Base-by-base conservation (phyloP, 23 tunicate species). In the Trididemnum nubilum region DNA sequence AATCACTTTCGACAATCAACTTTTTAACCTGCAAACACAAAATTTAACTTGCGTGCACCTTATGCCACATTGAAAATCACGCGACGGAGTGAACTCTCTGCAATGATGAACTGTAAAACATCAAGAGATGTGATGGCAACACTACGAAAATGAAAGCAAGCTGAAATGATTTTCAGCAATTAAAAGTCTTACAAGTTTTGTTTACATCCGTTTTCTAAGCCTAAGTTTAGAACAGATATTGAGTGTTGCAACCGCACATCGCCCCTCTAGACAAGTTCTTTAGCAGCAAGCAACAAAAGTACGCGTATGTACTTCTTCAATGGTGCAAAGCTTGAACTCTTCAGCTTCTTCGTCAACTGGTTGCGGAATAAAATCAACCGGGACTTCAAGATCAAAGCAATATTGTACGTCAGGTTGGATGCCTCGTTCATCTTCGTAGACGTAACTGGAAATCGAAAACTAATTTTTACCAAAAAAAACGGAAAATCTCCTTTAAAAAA, bases 301-400 rank as follows among this genome's bases (percentile, higher is more conserved):
- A n/a, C n/a, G n/a, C n/a, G n/a, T 7, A 44, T 12, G 67, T n/a
- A 78, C 90, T 74, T 91, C 97, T 2, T 90, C 94, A n/a, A 96
- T 86, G 4, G 96, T 69, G 40, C 60, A 85, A 12, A 87, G 60
- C 40, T 64, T 64, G 65, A 96, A 96, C 23, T 79, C 82, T 58
- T 88, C 54, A 35, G 88, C 90, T 84, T 96, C 99, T 0, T 97
- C 99, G 76, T 96, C 99, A 34, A 87, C 85, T 1, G 82, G 64
- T 0, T 28, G 60, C 1, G 99, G 99, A 15, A 59, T 36, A 83
- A 96, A 96, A 57, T 91, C 90, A 23, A 61, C 34, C 1, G 99
- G 97, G n/a, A 96, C 34, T 80, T 91, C 90, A 12, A 96, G 85
- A 70, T 96, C 99, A 73, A 87, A 96, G 64, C 96, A 86, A 79